A percentile compares a stretch with the other conserved stretches of the same genome.
Conservation (phyloP, 2,113 vertebrate genomes). For the Condylura cristata region DNA sequence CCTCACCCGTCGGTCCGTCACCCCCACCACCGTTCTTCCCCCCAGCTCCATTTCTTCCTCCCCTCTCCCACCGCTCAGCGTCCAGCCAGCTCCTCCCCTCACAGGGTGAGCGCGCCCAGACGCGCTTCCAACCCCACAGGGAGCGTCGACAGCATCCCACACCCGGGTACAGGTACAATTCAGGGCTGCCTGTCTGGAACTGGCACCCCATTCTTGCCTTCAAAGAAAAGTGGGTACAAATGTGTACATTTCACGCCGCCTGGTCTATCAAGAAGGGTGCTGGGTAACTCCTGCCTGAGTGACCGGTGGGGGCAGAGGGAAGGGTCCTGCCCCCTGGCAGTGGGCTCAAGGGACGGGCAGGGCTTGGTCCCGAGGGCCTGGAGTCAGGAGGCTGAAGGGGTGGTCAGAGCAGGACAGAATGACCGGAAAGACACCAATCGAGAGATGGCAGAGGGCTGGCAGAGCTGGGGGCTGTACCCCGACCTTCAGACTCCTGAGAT, state of each 20-base stretch:
- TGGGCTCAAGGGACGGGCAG: accelerated
- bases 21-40: too few relatives aligned
- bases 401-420: accelerated
- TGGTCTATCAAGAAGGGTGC: accelerated
- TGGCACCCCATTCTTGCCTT: neutral
- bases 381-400: neutral
- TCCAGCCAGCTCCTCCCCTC: too few relatives aligned
- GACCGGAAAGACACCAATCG: neutral
- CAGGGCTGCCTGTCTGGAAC: neutral
- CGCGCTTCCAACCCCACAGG: too few relatives aligned
- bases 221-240: neutral
- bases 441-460: neutral
- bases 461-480: neutral
- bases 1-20: too few relatives aligned
- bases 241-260: accelerated
- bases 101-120: too few relatives aligned
- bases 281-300: accelerated
- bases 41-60: too few relatives aligned
- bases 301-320: neutral
- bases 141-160: too few relatives aligned
- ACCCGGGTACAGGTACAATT: too few relatives aligned
- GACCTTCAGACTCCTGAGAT: neutral
- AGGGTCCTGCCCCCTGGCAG: neutral
- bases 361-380: accelerated
- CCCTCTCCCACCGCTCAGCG: too few relatives aligned